These are phyloP conservation scores for Onychorhynchus coronatus DNA, from an alignment of 2,113 vertebrate species.

Conservation along the genomic window DNA sequence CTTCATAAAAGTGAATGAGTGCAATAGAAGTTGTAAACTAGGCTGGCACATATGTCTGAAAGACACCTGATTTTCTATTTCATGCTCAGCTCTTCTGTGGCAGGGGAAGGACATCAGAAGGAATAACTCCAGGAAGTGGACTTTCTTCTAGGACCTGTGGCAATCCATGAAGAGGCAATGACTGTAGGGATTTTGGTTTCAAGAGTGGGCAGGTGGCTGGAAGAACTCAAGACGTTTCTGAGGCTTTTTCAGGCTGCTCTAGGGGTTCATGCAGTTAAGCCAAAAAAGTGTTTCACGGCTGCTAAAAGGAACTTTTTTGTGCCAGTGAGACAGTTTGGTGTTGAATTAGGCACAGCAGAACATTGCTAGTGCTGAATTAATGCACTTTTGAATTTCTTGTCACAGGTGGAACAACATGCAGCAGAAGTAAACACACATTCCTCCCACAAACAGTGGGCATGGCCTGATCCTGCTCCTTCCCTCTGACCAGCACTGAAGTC, in stretches of 20 bases:
- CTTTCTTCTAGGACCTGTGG: not conserved
- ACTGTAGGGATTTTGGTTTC: not conserved
- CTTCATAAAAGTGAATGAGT: not conserved
- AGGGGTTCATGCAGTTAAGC: not conserved
- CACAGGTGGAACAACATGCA: not conserved
- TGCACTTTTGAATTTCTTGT: not conserved
- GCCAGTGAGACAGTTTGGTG: not conserved
- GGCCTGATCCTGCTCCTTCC: not conserved
- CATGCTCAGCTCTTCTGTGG: not conserved
- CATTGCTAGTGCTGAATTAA: not conserved
- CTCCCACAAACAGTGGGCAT: rapidly evolving
- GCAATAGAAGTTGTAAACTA: not conserved
- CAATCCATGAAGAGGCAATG: not conserved
- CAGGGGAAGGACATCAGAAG: not conserved
- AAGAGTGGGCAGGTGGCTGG: too few species aligned
- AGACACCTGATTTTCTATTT: not conserved
- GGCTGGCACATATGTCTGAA: not conserved
- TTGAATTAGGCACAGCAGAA: not conserved
- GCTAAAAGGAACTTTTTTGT: not conserved
- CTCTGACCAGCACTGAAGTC: too few species aligned
- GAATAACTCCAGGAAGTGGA: not conserved
- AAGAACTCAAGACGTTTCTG: not conserved
- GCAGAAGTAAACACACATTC: not conserved
- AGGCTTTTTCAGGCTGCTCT: not conserved
- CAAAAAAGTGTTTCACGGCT: not conserved